A percentile compares a stretch with the other conserved stretches of the same genome.
Evolutionary conservation across 35 echinoderm and acorn worm genomes (phyloP).

Genomic region (Ophiothrix spiculata): DNA sequence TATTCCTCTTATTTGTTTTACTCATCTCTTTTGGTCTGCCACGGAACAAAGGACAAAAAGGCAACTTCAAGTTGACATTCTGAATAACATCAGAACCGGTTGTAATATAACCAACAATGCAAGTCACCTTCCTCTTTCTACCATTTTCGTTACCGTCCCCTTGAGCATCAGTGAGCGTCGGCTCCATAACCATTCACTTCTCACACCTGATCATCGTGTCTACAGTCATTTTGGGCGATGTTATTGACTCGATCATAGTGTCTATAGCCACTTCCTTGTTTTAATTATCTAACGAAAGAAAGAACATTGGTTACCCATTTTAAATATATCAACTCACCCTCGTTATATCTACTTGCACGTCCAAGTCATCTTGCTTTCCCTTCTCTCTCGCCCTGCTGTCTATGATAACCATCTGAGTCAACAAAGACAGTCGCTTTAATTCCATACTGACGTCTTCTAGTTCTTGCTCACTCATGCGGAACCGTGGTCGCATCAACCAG

Average conservation of each 20-base stretch:
- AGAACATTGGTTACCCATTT: too few relatives aligned
- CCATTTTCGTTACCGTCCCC: background rate
- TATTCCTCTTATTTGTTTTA: too few relatives aligned
- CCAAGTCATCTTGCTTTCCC: background rate
- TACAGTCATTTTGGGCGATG: background rate
- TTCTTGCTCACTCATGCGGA: background rate
- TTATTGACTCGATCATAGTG: background rate
- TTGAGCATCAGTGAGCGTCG: background rate
- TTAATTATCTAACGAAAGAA: too few relatives aligned
- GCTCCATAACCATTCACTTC: background rate
- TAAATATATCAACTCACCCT: too few relatives aligned
- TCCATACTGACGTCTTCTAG: background rate
- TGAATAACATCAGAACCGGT: too few relatives aligned
- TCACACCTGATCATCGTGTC: background rate
- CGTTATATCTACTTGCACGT: background rate
- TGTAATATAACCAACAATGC: too few relatives aligned
- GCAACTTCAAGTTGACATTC: too few relatives aligned
- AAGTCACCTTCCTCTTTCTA: too few relatives aligned
- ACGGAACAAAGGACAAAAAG: too few relatives aligned
- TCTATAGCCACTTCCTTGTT: background rate
- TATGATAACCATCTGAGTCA: background rate
- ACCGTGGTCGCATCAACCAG: constrained; percentile 13
- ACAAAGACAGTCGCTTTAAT: background rate
- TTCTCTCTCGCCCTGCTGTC: background rate
- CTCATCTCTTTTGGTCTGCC: too few relatives aligned